phyloP scores from a whole-genome alignment of 2,888 invertebrate genomes.

The Trimorus sp. region DNA sequence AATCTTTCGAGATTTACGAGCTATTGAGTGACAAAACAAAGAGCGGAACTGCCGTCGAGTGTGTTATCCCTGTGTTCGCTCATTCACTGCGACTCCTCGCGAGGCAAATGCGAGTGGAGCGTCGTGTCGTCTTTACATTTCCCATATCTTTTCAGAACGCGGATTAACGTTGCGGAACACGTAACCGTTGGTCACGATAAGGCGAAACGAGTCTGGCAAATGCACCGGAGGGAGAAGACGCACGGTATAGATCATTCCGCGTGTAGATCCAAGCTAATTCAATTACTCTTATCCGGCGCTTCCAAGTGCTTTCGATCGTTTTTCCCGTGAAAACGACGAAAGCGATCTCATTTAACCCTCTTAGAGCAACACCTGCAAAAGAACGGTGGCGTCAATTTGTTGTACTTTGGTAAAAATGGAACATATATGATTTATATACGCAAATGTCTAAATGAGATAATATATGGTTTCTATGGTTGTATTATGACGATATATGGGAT shows the following conservation, averaged over 20 bases:
- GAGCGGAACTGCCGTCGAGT: conserved; percentile 16
- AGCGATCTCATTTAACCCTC: too few relatives aligned
- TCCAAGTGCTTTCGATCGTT: too few relatives aligned
- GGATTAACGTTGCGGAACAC: conserved; percentile 59
- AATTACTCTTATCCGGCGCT: conserved; percentile 24
- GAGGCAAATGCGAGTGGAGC: conserved; percentile 27
- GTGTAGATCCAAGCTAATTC: conserved; percentile 28
- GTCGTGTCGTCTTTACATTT: conserved; percentile 31
- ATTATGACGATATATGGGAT: too few relatives aligned
- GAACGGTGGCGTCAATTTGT: too few relatives aligned
- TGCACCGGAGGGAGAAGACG: conserved; percentile 46
- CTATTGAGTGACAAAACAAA: conserved; percentile 18
- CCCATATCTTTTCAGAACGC: conserved; percentile 32
- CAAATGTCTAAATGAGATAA: too few relatives aligned
- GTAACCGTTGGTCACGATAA: conserved; percentile 64
- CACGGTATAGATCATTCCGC: conserved; percentile 15
- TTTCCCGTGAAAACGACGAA: too few relatives aligned
- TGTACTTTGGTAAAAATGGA: too few relatives aligned
- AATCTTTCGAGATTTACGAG: conserved; percentile 21
- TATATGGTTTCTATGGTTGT: too few relatives aligned
- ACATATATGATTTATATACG: too few relatives aligned
- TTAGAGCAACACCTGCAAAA: too few relatives aligned
- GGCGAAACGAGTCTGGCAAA: conserved; percentile 62
- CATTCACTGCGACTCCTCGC: conserved; percentile 11
- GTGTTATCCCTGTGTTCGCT: conserved; percentile 2